phyloP scores from a whole-genome alignment of 1,140 invertebrate species.

The Archivesica marissinica region DNA sequence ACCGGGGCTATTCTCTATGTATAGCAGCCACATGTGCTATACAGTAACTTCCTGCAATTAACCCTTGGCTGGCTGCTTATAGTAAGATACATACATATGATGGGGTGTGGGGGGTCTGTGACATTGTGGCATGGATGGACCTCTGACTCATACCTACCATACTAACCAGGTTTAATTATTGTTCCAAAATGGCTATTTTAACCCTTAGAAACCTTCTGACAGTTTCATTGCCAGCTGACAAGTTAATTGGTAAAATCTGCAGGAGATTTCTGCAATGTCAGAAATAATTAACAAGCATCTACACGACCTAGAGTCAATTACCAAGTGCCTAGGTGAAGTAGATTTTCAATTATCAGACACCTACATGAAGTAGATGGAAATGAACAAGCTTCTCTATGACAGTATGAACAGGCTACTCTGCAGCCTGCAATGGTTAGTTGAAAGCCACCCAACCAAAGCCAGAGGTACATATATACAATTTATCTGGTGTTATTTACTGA shows the following conservation, averaged over 20 bases:
- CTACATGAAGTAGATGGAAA: conserved; percentile 9
- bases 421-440: conserved; percentile 45
- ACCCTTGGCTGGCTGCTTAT: too few species aligned
- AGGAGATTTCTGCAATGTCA: conserved; percentile 50
- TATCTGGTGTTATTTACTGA: not conserved
- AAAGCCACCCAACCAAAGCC: conserved; percentile 10
- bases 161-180: too few species aligned
- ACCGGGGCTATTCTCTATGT: too few species aligned
- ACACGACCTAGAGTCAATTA: conserved; percentile 45
- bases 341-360: conserved; percentile 48
- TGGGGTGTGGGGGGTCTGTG: too few species aligned
- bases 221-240: conserved; percentile 46
- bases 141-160: too few species aligned
- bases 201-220: conserved; percentile 37
- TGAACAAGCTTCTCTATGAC: conserved; percentile 53
- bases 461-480: not conserved
- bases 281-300: conserved; percentile 51
- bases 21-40: too few species aligned
- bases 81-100: too few species aligned
- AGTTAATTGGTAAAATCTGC: conserved; percentile 48
- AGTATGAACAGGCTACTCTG: conserved; percentile 24
- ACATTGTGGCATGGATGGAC: too few species aligned
- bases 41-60: too few species aligned
- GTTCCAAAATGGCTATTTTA: not conserved
- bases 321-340: conserved; percentile 47